These are phyloP conservation scores for Limulus polyphemus DNA, from an alignment of 2,888 invertebrate species.

Conservation along the genomic window DNA sequence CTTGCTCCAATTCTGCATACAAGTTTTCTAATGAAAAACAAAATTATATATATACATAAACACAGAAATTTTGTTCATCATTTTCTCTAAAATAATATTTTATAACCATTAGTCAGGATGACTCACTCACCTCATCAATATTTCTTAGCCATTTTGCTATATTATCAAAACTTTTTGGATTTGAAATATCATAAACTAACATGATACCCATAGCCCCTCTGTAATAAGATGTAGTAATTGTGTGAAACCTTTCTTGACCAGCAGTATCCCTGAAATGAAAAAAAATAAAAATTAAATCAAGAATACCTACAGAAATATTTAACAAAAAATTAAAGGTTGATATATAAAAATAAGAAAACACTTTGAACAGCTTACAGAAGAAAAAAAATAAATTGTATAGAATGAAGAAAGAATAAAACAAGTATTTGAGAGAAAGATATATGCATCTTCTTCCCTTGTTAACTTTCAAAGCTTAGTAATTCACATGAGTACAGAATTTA, in stretches of 20 bases:
- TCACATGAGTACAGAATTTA: too few relatives aligned
- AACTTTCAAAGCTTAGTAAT: too few relatives aligned
- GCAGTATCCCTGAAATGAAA: constrained; percentile 58
- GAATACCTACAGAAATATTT: too few relatives aligned
- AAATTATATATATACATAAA: not conserved
- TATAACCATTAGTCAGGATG: not conserved
- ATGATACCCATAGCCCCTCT: constrained; percentile 93
- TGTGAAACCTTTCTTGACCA: constrained; percentile 95
- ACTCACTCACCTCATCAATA: constrained; percentile 72
- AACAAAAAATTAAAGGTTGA: too few relatives aligned
- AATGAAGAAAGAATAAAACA: too few relatives aligned
- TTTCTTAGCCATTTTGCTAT: constrained; percentile 97
- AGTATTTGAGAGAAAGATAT: too few relatives aligned
- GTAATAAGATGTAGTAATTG: constrained; percentile 95
- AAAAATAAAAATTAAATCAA: not conserved
- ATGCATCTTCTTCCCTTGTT: too few relatives aligned
- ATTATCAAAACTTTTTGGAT: constrained; percentile 94
- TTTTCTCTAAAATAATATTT: not conserved
- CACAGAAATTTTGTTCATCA: not conserved
- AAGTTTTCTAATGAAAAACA: not conserved
- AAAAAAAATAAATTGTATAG: too few relatives aligned
- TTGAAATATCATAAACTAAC: constrained; percentile 93
- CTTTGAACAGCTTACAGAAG: too few relatives aligned
- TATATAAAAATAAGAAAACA: too few relatives aligned
- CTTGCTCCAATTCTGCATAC: not conserved